Base-by-base conservation (phyloP, 2,797 vertebrate species). In the Mycteria americana region DNA sequence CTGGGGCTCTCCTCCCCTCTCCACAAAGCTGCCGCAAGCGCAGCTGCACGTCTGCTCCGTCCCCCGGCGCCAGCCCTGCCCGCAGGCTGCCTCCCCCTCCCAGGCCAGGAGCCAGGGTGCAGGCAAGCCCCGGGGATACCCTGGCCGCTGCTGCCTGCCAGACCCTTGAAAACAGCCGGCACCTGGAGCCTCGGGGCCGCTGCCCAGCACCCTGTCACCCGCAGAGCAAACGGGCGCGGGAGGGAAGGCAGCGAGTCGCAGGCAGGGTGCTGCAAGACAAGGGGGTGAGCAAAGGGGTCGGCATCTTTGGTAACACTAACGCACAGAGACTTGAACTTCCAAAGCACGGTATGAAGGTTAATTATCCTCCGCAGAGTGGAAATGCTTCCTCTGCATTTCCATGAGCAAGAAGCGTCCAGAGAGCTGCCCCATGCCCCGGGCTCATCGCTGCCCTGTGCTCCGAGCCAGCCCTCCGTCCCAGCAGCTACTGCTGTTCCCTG, bases 321-420 rank as follows among this genome's bases (percentile, higher is more conserved):
- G n/a, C 54, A 9, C 13, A 17, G 16, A 51, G 21, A 17, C 18
- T 2, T 8, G 37, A 75, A 18, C 24, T 51, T 39, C 50, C 37
- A n/a, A 23, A 39, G 77, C 56, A 51, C 1, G 2, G 70, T 3
- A 13, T 6, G 64, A 64, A 7, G 28, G 31, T 53, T 60, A 15
- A 22, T 50, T 6, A 46, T n/a, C 28, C 39, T 35, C 12, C 0
- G 0, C 48, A 27, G 39, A 54, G 35, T 17, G 7, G 53, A 88
- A 54, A 6, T 21, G 51, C 37, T 70, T 91, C 35, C 75, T 27
- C 24, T 25, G 79, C n/a, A 30, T 7, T 35, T 70, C 79, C 65
- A 37, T 0, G 4, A 72, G 39, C 23, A 41, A 37, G 23, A 22
- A 27, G 18, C 1, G 6, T 16, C 41, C 41, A 15, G 28, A 57